phyloP scores from a whole-genome alignment of 92 coral and sea anemone species.

The Parazoanthus atlanticus region DNA sequence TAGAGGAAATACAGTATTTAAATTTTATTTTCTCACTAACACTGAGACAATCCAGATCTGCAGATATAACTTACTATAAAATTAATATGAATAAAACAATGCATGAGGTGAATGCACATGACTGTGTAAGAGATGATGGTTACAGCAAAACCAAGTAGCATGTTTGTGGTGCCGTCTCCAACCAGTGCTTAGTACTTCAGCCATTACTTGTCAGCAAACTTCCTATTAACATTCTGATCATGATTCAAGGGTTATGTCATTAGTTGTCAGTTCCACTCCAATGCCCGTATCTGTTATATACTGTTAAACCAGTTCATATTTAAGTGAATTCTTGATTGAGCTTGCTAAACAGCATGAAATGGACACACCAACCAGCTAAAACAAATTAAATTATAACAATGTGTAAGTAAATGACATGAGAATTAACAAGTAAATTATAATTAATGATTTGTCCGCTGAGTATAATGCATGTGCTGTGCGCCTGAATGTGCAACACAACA shows the following conservation, averaged over 20 bases:
- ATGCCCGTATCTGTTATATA: background rate
- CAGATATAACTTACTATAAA: no score
- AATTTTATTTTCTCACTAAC: no score
- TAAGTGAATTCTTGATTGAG: slow-evolving; percentile 69
- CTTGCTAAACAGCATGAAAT: slow-evolving; percentile 49
- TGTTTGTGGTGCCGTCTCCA: no score
- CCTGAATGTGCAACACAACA: background rate
- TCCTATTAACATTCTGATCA: background rate
- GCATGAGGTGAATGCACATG: no score
- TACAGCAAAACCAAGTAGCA: background rate
- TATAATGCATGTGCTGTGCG: background rate
- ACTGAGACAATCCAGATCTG: no score
- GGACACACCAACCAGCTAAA: slow-evolving; percentile 54
- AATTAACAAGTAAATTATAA: background rate
- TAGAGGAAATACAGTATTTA: no score
- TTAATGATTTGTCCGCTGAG: no score
- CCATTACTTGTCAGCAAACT: background rate
- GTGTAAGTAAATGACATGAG: background rate
- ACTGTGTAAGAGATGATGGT: no score
- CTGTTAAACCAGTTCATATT: slow-evolving; percentile 87
- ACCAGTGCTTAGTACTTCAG: background rate
- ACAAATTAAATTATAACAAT: slow-evolving; percentile 5
- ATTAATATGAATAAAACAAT: no score
- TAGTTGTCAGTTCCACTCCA: slow-evolving; percentile 4
- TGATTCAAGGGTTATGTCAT: background rate